Conservation (phyloP, 2,113 vertebrate genomes). For the Dicentrarchus labrax region DNA sequence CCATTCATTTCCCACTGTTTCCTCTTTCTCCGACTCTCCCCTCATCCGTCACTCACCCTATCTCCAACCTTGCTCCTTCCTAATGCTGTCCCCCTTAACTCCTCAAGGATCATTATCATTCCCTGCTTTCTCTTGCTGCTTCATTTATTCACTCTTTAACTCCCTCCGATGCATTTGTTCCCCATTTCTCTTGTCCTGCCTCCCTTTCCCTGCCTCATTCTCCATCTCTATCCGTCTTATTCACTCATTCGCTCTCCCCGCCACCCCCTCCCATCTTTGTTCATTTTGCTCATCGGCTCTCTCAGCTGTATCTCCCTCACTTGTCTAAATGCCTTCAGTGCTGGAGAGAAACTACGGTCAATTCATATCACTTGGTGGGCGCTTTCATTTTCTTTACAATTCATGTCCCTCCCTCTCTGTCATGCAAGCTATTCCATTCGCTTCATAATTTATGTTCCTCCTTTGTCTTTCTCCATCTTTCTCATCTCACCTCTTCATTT, state of each 20-base stretch:
- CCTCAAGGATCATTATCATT: slow-evolving; percentile 69
- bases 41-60: slow-evolving; percentile 74
- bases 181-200: slow-evolving; percentile 22
- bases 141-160: slow-evolving; percentile 76
- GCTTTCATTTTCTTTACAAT: slow-evolving; percentile 58
- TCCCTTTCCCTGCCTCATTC: slow-evolving; percentile 2
- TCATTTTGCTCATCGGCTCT: slow-evolving; percentile 4
- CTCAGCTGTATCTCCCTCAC: slow-evolving; percentile 17
- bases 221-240: slow-evolving; percentile 22
- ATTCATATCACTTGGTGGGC: slow-evolving; percentile 50
- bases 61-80: slow-evolving; percentile 62
- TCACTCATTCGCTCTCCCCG: neutral
- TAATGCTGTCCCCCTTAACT: slow-evolving; percentile 62
- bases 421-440: slow-evolving; percentile 35
- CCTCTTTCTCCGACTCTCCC: slow-evolving; percentile 27
- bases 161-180: slow-evolving; percentile 50
- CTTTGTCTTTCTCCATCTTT: slow-evolving; percentile 32
- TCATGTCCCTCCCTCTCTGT: slow-evolving; percentile 30
- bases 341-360: slow-evolving; percentile 32
- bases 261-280: neutral
- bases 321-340: slow-evolving; percentile 38
- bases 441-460: slow-evolving; percentile 45
- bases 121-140: slow-evolving; percentile 51
- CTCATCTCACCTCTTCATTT: slow-evolving; percentile 40
- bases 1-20: slow-evolving; percentile 61